Evolutionary conservation across 2,113 vertebrate genomes (phyloP).

Genomic region (Phaethon lepturus): DNA sequence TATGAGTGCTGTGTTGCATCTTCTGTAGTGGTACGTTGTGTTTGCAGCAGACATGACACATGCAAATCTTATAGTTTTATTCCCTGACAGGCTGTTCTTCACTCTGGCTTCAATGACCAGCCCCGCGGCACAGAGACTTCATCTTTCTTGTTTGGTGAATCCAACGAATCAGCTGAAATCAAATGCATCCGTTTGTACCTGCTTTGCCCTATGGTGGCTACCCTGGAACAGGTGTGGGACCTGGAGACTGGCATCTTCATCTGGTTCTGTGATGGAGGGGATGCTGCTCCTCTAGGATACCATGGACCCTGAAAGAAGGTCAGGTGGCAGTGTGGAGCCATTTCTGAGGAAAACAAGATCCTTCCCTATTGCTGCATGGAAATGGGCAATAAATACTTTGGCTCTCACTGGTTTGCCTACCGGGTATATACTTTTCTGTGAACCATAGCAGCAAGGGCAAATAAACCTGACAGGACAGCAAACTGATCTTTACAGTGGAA

Average conservation of each 20-base stretch:
- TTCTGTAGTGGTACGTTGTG: not conserved
- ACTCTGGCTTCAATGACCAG: no score
- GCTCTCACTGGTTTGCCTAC: not conserved
- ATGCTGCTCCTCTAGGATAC: not conserved
- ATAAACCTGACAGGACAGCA: accelerated
- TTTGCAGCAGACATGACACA: not conserved
- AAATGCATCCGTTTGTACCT: accelerated
- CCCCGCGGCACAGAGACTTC: accelerated
- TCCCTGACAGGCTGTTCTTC: not conserved
- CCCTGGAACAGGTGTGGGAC: not conserved
- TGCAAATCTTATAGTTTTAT: not conserved
- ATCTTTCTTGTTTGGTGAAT: not conserved
- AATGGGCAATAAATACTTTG: not conserved
- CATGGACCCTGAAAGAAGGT: accelerated
- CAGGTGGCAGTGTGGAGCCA: accelerated
- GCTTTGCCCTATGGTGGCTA: not conserved
- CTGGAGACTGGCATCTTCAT: not conserved
- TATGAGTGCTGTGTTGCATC: not conserved
- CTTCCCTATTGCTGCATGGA: not conserved
- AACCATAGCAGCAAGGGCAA: not conserved
- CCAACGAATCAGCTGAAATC: accelerated
- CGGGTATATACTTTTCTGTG: accelerated
- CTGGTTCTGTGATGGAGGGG: not conserved
- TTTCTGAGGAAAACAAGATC: not conserved
- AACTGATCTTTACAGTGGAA: accelerated